Base-by-base conservation (phyloP, 2,797 vertebrate genomes). In the Argyrosomus regius region DNA sequence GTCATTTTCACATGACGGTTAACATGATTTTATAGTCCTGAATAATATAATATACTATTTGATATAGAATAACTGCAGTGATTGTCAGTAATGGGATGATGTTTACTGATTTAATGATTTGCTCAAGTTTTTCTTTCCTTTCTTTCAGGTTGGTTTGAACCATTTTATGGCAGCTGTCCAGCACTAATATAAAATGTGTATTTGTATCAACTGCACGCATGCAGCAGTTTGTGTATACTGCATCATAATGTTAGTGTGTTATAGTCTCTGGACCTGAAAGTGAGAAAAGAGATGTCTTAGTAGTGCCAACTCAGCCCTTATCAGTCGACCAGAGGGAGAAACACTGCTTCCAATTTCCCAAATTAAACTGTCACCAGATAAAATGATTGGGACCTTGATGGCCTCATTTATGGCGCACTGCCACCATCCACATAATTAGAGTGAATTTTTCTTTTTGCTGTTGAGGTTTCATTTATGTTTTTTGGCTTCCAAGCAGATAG, bases 341-440 rank as follows among this genome's bases (percentile, higher is more conserved):
- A 77, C 53, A 66, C 64, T 71, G 79, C 74, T 56, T 79, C 60
- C 81, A 83, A 82, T 88, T 85, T 85, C 65, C 78, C 62, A 90
- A 89, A 89, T 90, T 63, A 87, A 90, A 86, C 70, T 87, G 84
- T 89, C 82, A 78, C 52, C 60, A 52, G 63, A 64, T 74, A 66
- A 79, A 89, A 80, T 82, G 78, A 88, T 80, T 84, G 78, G 70
- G 75, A 68, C 41, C 58, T 75, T 82, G 73, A 83, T 83, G 77
- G 78, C 77, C 75, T 82, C 78, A 26, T 86, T 75, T 62, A 50
- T 77, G 73, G 50, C 11, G 3, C 20, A 10, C 50, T 65, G 72
- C 81, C 56, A 62, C 35, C 78, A 66, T 77, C 76, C 56, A 61
- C 64, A 18, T 81, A 82, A 87, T 85, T 83, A 83, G 65, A 83